Base-by-base conservation (phyloP, 2,888 invertebrate species). In the Nasonovia ribisnigri region DNA sequence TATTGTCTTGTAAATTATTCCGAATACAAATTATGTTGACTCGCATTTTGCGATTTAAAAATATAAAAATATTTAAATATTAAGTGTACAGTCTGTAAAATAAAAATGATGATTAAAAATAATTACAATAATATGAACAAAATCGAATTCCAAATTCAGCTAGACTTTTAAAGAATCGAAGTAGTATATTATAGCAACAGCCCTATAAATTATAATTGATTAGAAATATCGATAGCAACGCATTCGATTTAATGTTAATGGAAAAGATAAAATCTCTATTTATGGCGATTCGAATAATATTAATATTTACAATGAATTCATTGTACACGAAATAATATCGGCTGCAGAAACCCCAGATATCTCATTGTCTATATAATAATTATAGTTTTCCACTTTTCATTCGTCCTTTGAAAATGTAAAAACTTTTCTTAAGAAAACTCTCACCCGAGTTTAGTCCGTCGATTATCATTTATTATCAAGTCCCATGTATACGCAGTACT, bases 211-310 rank as follows among this genome's bases (percentile, higher is more conserved):
- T 43, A 43, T 89, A 60, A 60, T 89, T 89, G 89, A 89, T 89
- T 60, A 89, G 60, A 20, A 60, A 60, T 42, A 43, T 60, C 43
- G 60, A 89, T 89, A 89, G 89, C 43, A 43, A 60, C 26, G 42
- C 26, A 43, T 89, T 89, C 43, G 57, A 60, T 60, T 89, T 60
- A 29, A 89, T 60, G 89, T 43, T 89, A 89, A 89, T 89, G 89
- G 89, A 89, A 89, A 89, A 89, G 89, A 89, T 89, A 60, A 43
- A 89, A 89, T 60, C 89, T 89, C 57, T 60, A 46, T 89, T 89
- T 89, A 89, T 43, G 60, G 57, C 36, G 43, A 88, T 57, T 42
- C 57, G 57, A 20, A 57, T 57, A 89, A 89, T 89, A 89, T 60
- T 77, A 89, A 89, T 89, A 60, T 89, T 89, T 89, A 89, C 43